A percentile compares a stretch with the other conserved stretches of the same genome.
Evolutionary conservation across 2,888 invertebrate genomes (phyloP).

Genomic region (Neoascia interrupta): DNA sequence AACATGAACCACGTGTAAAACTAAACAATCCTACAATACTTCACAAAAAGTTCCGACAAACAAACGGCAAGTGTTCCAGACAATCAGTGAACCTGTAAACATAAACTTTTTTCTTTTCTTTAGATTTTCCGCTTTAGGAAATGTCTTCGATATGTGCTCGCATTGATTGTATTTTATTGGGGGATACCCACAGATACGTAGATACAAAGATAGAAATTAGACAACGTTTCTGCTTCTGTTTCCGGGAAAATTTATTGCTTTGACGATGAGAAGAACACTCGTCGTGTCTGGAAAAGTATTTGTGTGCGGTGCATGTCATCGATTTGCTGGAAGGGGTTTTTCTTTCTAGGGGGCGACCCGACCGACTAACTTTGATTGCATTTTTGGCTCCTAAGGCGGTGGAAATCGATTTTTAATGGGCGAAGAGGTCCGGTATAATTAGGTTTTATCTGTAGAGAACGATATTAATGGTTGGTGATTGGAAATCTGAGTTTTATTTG

Average conservation of each 20-base stretch:
- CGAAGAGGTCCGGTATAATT: conserved; percentile 63
- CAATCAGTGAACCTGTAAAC: conserved; percentile 58
- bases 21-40: conserved; percentile 4
- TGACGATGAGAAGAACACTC: conserved; percentile 45
- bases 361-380: conserved; percentile 54
- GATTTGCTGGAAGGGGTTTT: conserved; percentile 30
- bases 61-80: conserved; percentile 11
- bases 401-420: conserved; percentile 66
- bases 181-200: conserved; percentile 1
- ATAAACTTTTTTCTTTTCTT: conserved; percentile 7
- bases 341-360: not conserved
- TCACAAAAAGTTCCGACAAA: conserved; percentile 22
- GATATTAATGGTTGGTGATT: conserved; percentile 65
- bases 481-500: conserved; percentile 55
- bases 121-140: not conserved
- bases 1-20: conserved; percentile 54
- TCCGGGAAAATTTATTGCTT: conserved; percentile 58
- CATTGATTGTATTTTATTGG: conserved; percentile 52
- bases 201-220: conserved; percentile 43
- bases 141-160: conserved; percentile 31
- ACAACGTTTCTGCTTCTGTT: conserved; percentile 62
- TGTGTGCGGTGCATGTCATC: conserved; percentile 45
- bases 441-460: conserved; percentile 41
- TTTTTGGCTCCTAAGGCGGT: conserved; percentile 54
- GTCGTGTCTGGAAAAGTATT: not conserved